Conservation (phyloP, 2,888 invertebrate species). For the Eristalinus sepulchralis region DNA sequence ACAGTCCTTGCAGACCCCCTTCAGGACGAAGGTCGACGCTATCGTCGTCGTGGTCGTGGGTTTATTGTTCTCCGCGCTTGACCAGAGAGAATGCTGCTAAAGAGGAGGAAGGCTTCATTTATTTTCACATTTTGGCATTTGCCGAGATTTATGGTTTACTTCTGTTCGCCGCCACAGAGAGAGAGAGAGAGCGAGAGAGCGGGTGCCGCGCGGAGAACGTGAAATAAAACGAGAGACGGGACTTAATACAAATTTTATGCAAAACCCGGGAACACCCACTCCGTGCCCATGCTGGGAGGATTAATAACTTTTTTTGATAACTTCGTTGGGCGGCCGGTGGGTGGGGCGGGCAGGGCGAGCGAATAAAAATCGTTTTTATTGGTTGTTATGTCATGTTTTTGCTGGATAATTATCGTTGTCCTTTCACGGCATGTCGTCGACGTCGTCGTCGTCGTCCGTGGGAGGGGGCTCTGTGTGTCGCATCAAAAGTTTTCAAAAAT, state of each 20-base stretch:
- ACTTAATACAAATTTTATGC: conserved; percentile 46
- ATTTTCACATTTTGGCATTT: conserved; percentile 68
- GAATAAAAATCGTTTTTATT: conserved; percentile 13
- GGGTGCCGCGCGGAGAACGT: not conserved
- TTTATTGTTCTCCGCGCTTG: conserved; percentile 48
- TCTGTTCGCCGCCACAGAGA: conserved; percentile 15
- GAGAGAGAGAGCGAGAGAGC: not conserved
- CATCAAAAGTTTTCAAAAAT: conserved; percentile 1
- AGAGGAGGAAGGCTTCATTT: conserved; percentile 53
- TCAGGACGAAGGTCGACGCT: conserved; percentile 49
- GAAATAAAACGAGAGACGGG: conserved; percentile 2
- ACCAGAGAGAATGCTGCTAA: conserved; percentile 28
- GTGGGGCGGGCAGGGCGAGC: not conserved
- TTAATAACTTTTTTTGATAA: conserved; percentile 25
- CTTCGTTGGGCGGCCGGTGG: conserved; percentile 3
- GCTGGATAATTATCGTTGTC: not conserved
- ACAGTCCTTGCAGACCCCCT: conserved; percentile 19
- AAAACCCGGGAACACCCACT: conserved; percentile 10
- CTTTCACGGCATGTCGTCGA: not conserved
- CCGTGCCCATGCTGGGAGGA: not conserved
- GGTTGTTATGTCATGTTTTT: conserved; percentile 8
- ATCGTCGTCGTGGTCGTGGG: not conserved
- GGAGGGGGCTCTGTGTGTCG: not conserved
- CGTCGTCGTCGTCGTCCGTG: too few relatives aligned
- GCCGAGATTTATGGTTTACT: conserved; percentile 68